Evolutionary conservation across 1,140 invertebrate species (phyloP), one percentile per base, ranked within the genome.

Genomic region (Ylistrum balloti): DNA sequence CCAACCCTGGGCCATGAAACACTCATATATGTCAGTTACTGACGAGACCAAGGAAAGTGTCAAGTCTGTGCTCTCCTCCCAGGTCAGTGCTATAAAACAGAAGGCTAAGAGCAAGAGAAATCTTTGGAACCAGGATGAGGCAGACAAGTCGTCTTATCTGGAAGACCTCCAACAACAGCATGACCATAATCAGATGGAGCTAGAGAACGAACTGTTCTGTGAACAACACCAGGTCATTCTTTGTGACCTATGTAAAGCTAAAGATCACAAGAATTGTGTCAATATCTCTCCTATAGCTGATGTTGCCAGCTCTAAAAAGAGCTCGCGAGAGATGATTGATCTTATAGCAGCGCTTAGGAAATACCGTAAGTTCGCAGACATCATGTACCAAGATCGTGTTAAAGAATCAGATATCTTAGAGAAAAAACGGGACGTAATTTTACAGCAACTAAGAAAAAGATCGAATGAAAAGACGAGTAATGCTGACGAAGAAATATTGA

Each of bases 191-290:
- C 32, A 34, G n/a, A 41, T 86, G 33, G 88, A 89, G 20, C 28
- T 89, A 35, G 88, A 89, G 28, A 86, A 89, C 32, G 88, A 89
- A 45, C 15, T 34, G 38, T 89, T 85, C 32, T 89, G 88, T 86
- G 74, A 85, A 38, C 56, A 89, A 41, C 85, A 89, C 22, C 33
- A 89, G 7, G n/a, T 32, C 11, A 20, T 89, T 33, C 41, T 86
- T 38, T 89, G 88, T 86, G 33, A 34, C 5, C 22, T 35, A 11
- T 89, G 88, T 89, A 89, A 86, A 17, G 22, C 56, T 3, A 38
- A 38, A 11, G 2, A 74, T 20, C 88, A 89, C 32, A 45, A 15
- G n/a, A 41, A 86, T 0, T 89, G 88, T 89, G 41, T 86, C 34
- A 41, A 86, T 33, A n/a, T 38, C 7, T 20, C 41, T 89, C 17